phyloP scores from a whole-genome alignment of 1,140 invertebrate genomes.

The Cheumatopsyche charites region DNA sequence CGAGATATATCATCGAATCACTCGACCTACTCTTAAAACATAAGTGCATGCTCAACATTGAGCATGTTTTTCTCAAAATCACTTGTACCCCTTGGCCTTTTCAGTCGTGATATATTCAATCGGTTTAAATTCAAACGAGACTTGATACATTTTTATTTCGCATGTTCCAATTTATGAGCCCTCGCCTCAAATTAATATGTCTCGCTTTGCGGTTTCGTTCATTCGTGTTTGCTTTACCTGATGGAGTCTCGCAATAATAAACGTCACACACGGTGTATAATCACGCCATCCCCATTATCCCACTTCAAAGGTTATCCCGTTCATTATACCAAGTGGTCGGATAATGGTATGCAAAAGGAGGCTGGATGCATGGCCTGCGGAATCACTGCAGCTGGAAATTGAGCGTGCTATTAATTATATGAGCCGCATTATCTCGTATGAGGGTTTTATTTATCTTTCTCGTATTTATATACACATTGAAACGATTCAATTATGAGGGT shows the following conservation, averaged over 20 bases:
- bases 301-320: slow-evolving; percentile 21
- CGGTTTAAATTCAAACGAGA: too few species aligned
- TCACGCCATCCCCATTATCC: slow-evolving; percentile 9
- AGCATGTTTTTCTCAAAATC: too few species aligned
- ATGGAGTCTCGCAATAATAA: slow-evolving; percentile 11
- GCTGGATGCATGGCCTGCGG: slow-evolving; percentile 4
- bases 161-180: too few species aligned
- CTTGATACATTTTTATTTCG: too few species aligned
- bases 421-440: background rate
- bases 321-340: slow-evolving; percentile 12
- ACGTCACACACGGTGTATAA: slow-evolving; percentile 5
- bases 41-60: too few species aligned
- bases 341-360: slow-evolving; percentile 28
- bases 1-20: too few species aligned
- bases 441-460: too few species aligned
- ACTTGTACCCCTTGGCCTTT: too few species aligned
- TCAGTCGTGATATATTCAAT: too few species aligned
- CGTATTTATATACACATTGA: too few species aligned
- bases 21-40: too few species aligned
- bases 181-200: background rate
- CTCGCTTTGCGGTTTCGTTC: background rate
- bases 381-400: slow-evolving; percentile 14
- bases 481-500: too few species aligned
- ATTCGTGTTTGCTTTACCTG: background rate
- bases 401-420: slow-evolving; percentile 5